These are phyloP conservation scores for Drosophila limbata DNA, from an alignment of 2,888 invertebrate genomes.

Conservation along the genomic window DNA sequence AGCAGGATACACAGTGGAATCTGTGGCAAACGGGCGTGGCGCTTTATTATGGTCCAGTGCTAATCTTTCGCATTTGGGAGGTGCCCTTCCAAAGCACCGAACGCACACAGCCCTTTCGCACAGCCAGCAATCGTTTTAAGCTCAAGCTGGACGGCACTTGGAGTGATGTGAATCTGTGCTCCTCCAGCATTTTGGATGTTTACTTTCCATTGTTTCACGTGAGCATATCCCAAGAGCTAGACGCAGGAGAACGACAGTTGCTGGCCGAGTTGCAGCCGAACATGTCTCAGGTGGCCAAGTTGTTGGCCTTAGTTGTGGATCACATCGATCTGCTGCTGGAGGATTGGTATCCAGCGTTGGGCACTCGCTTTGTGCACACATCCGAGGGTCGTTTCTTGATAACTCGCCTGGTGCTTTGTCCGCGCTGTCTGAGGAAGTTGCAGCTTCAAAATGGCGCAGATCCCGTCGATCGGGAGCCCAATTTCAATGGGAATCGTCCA, in stretches of 20 bases:
- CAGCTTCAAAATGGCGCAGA: conserved; percentile 75
- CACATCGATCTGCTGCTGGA: conserved; percentile 98
- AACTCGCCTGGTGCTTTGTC: conserved; percentile 96
- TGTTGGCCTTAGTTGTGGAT: conserved; percentile 95
- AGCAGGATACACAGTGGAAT: conserved; percentile 91
- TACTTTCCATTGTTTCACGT: conserved; percentile 89
- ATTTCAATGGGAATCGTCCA: conserved; percentile 59
- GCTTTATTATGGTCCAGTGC: conserved; percentile 92
- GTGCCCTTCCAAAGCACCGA: conserved; percentile 87
- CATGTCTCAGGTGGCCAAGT: conserved; percentile 91
- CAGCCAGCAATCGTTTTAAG: conserved; percentile 87
- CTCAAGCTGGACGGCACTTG: conserved; percentile 94
- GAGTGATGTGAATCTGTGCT: conserved; percentile 92
- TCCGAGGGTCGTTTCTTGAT: conserved; percentile 98
- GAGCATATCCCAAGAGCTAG: conserved; percentile 87
- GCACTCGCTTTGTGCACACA: conserved; percentile 98
- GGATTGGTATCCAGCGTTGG: conserved; percentile 99
- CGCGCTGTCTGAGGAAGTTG: conserved; percentile 90
- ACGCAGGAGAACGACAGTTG: conserved; percentile 85
- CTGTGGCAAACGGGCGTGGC: conserved; percentile 97
- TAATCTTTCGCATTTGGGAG: conserved; percentile 93
- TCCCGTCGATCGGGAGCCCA: conserved; percentile 64
- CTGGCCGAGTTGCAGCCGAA: conserved; percentile 88
- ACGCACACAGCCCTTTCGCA: conserved; percentile 86
- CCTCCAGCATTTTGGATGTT: conserved; percentile 94